Evolutionary conservation across 2,113 vertebrate genomes (phyloP), one percentile per base, ranked within the genome.

Genomic region (Pseudopipra pipra): DNA sequence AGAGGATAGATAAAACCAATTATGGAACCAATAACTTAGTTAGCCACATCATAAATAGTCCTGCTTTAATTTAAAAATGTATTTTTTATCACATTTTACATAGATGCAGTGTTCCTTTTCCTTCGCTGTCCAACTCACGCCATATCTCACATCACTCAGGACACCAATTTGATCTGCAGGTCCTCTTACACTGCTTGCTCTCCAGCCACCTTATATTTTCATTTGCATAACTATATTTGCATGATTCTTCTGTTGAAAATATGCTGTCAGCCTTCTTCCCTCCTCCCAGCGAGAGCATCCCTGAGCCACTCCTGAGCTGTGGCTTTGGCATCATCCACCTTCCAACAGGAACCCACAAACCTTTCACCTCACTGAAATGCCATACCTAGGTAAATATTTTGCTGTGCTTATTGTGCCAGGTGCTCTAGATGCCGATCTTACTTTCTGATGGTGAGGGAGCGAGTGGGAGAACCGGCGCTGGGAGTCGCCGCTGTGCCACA

Each of bases 371-470:
- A 0, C 7, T 31, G 68, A 12, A 47, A n/a, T 1, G 33, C 65
- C 7, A 0, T 8, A 37, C 31, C 37, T 5, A 21, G 37, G 73
- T 49, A 22, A 56, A 15, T 27, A 25, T 74, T 93, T 71, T 12
- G 10, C 55, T 13, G 0, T 1, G 14, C 3, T 56, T 24, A 6
- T 13, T 3, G 4, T 6, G 16, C 30, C 4, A 41, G 56, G 9
- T 28, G 5, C n/a, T 16, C 52, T 8, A 5, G 58, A 8, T 8
- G 44, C 58, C 21, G 7, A 4, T 8, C n/a, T 35, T 41, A 0
- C 17, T 9, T 21, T 73, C 47, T 9, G 78, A 1, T 6, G 25
- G 16, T 5, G 16, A 66, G 51, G 37, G 13, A 28, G 31, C 2
- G 43, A 33, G 72, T 0, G 1, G 39, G 30, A 49, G 43, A 17